Percentiles rank a stretch among this genome's conserved stretches.
Conservation (phyloP, 2,797 vertebrate genomes). For the Sebastes matsubarae region DNA sequence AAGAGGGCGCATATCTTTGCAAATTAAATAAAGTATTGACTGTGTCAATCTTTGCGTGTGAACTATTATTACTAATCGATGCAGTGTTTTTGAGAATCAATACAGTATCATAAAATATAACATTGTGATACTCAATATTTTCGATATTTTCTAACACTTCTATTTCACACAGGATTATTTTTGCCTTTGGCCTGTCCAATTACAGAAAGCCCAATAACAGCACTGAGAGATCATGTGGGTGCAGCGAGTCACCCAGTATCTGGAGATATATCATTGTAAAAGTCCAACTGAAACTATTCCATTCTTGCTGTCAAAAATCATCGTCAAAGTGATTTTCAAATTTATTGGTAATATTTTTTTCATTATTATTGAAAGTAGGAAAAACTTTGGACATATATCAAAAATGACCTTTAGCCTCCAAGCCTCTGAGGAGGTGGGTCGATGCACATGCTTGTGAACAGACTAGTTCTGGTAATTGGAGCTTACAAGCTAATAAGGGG, state of each 20-base stretch:
- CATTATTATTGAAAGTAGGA: neutral
- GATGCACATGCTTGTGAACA: neutral
- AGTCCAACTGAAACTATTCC: neutral
- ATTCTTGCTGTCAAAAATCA: neutral
- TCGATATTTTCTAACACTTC: neutral
- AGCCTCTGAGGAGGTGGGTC: neutral
- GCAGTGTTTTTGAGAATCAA: neutral
- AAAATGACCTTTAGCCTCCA: neutral
- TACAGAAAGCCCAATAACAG: slow-evolving; percentile 7
- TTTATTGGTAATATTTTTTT: neutral
- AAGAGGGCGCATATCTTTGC: neutral
- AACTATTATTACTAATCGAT: neutral
- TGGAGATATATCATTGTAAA: neutral
- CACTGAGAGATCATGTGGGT: neutral
- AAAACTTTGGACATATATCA: neutral
- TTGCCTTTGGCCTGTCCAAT: slow-evolving; percentile 4
- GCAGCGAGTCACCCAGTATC: neutral
- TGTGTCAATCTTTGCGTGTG: neutral
- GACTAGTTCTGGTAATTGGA: neutral
- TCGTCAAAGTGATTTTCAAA: neutral
- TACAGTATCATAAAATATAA: neutral
- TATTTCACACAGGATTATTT: neutral
- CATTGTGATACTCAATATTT: neutral
- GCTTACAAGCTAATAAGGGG: neutral
- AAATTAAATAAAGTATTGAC: neutral